Evolutionary conservation across 1,140 invertebrate species (phyloP), one percentile per base, ranked within the genome.

Genomic region (Drosophila hydei): DNA sequence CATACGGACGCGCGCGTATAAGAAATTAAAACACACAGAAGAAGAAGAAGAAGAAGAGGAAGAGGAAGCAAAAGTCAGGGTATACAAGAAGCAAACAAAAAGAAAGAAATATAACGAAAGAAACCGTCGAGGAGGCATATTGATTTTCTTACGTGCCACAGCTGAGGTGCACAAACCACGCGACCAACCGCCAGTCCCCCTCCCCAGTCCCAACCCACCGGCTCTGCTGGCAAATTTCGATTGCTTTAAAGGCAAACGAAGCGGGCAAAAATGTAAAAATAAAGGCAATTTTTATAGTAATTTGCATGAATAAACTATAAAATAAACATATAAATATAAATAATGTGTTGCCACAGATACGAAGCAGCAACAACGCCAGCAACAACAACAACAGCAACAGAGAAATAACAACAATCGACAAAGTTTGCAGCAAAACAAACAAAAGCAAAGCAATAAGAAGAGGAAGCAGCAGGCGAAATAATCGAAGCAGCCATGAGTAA

Each of bases 291-390:
- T 88, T 88, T 88, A 88, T 88, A 70, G 83, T 78, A 88, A 88
- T 88, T 88, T 88, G 83, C 83, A 88, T 88, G 83, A 88, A 88
- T 83, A 83, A 88, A 88, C 83, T 88, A 88, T 88, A 88, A 88
- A 88, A 88, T 83, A 88, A 88, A 88, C 78, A 87, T 81, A 85
- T 87, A 85, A 87, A 85, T 85, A 87, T 87, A 87, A 87, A 87
- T 87, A 78, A 88, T 87, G 65, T 79, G 69, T 85, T 78, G 81
- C 81, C 68, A 81, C 79, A 84, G 73, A 67, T 72, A 87, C 81
- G 73, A 74, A 40, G 36, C n/a, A 73, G 61, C 51, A 75, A 48
- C 61, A 62, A 64, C 36, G 71, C 36, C 54, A 62, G 47, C 27
- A 69, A 51, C 16, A 55, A 45, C 27, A 58, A 7, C 40, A 40